Percentiles rank a stretch among this genome's conserved stretches.
These are phyloP conservation scores for Orius laevigatus DNA, from an alignment of 1,140 invertebrate genomes.

Conservation along the genomic window DNA sequence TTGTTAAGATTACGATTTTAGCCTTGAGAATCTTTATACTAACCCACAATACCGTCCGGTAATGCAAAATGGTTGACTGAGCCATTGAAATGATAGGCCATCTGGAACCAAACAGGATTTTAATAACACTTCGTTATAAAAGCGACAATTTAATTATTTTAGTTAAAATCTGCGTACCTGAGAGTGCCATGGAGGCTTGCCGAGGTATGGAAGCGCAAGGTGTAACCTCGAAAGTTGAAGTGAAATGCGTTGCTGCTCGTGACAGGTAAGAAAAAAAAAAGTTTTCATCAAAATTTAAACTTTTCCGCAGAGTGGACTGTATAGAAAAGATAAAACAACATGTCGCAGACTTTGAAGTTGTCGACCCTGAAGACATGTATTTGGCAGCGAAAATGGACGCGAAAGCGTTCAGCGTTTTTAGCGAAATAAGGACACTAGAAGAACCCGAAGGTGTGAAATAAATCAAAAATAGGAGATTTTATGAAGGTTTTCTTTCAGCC, in stretches of 20 bases:
- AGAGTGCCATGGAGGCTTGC: conserved; percentile 40
- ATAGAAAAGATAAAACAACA: conserved; percentile 51
- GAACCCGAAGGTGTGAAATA: conserved; percentile 26
- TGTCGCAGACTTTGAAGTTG: conserved; percentile 59
- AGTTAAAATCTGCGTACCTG: conserved; percentile 57
- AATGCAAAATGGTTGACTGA: too few species aligned
- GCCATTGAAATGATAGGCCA: too few species aligned
- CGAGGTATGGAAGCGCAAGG: conserved; percentile 43
- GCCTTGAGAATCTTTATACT: too few species aligned
- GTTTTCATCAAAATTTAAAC: conserved; percentile 11
- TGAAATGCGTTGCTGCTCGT: conserved; percentile 47
- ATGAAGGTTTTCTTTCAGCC: conserved; percentile 28
- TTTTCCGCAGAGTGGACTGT: conserved; percentile 37
- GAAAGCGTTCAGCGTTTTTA: conserved; percentile 44
- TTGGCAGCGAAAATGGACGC: conserved; percentile 50
- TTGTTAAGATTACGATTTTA: too few species aligned
- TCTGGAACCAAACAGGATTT: too few species aligned
- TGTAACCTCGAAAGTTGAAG: conserved; percentile 38
- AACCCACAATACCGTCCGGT: too few species aligned
- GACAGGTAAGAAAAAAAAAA: conserved; percentile 40
- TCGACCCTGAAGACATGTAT: conserved; percentile 73
- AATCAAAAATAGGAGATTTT: not conserved
- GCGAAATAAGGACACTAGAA: conserved; percentile 46
- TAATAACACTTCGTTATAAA: too few species aligned
- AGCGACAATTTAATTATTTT: conserved; percentile 19